phyloP scores from a whole-genome alignment of 2,888 invertebrate genomes.

The Hanleya hanleyi region DNA sequence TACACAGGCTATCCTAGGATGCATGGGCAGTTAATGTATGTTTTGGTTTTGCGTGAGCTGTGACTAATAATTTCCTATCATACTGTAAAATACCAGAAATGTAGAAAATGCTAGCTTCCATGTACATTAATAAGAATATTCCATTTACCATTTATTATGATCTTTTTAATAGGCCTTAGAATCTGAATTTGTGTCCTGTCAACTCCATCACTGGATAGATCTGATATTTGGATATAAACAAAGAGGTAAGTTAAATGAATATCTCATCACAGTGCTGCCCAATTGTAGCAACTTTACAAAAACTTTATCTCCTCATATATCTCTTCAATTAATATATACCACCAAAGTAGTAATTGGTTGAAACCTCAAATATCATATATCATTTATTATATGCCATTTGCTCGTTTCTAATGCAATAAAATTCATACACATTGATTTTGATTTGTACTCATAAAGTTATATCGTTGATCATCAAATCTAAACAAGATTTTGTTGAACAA shows the following conservation, averaged over 20 bases:
- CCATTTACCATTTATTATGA: background rate
- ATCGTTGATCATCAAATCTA: too few species aligned
- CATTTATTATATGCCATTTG: too few species aligned
- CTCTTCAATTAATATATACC: too few species aligned
- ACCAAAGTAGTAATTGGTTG: too few species aligned
- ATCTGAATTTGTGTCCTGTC: conserved; percentile 99
- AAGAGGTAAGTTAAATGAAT: conserved; percentile 86
- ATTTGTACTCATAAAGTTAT: too few species aligned
- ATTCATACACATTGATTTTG: too few species aligned
- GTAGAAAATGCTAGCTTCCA: background rate
- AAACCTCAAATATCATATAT: too few species aligned
- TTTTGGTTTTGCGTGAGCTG: background rate
- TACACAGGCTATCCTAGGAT: background rate
- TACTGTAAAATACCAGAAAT: background rate
- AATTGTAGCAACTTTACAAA: too few species aligned
- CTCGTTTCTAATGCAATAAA: too few species aligned
- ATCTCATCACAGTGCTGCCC: too few species aligned
- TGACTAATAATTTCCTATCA: background rate
- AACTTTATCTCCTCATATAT: too few species aligned
- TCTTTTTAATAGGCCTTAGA: conserved; percentile 84
- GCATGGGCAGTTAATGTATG: background rate
- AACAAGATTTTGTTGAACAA: too few species aligned
- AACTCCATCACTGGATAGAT: conserved; percentile 99
- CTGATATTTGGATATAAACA: conserved; percentile 99
- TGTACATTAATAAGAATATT: background rate